Conservation (phyloP, 1,140 invertebrate genomes). For the Chionoecetes opilio region DNA sequence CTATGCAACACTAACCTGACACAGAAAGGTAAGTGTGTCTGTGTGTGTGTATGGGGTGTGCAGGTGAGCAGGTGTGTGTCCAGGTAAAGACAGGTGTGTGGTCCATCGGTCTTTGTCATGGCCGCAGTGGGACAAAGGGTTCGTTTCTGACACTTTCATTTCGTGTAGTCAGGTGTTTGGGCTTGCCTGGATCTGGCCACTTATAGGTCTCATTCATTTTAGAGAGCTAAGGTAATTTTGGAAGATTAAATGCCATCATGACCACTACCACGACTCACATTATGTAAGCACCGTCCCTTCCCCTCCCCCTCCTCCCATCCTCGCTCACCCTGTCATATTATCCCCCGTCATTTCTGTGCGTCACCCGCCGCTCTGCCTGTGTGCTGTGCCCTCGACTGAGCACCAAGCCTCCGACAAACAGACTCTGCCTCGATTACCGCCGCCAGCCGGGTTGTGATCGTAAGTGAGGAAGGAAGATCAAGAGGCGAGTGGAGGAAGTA, state of each 20-base stretch:
- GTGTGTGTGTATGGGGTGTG: slow-evolving; percentile 34
- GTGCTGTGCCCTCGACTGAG: not conserved
- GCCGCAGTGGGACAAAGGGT: not conserved
- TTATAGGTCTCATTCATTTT: not conserved
- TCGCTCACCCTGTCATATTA: not conserved
- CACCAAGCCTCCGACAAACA: too few species aligned
- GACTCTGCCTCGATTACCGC: too few species aligned
- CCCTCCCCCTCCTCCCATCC: not conserved
- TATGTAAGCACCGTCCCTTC: not conserved
- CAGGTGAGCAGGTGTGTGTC: not conserved
- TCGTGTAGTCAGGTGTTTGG: not conserved
- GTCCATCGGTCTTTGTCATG: not conserved
- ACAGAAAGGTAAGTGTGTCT: not conserved
- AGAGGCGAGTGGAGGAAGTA: not conserved
- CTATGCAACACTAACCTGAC: slow-evolving; percentile 57
- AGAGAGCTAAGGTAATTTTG: not conserved
- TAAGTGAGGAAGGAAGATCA: too few species aligned
- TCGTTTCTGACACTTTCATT: not conserved
- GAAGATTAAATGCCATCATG: not conserved
- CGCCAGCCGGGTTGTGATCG: not conserved
- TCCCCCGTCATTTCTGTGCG: not conserved
- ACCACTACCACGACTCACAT: not conserved
- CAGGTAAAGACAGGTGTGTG: not conserved
- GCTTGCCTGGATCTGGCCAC: not conserved
- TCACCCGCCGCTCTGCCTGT: not conserved